Evolutionary conservation across 1,140 invertebrate species (phyloP).

Genomic region (Xylocopa sonorina): DNA sequence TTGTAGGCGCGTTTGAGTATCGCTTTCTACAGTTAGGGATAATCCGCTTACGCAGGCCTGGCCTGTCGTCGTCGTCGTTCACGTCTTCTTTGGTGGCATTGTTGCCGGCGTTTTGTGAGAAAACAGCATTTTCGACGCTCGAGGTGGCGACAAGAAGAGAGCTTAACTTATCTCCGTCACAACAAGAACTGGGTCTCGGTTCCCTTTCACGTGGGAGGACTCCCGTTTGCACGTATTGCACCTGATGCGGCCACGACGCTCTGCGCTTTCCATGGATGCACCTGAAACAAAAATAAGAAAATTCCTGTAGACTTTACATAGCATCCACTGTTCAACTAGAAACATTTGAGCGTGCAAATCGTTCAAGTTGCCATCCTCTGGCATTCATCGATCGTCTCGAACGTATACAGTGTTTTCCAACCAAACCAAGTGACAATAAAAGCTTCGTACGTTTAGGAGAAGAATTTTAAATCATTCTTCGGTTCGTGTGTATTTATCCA

Average conservation of each 20-base stretch:
- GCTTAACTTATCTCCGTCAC: constrained; percentile 81
- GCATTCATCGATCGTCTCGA: no score
- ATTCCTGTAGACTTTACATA: not conserved
- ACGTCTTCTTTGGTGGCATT: constrained; percentile 70
- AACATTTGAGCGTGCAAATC: no score
- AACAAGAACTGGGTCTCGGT: constrained; percentile 68
- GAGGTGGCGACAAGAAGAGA: constrained; percentile 80
- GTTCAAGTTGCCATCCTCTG: no score
- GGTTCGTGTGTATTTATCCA: no score
- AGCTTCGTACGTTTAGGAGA: no score
- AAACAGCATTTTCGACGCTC: constrained; percentile 82
- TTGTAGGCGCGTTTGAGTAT: constrained; percentile 56
- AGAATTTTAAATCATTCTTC: no score
- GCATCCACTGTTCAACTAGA: no score
- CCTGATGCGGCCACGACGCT: constrained; percentile 37
- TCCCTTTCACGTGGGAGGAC: constrained; percentile 53
- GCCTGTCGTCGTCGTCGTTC: constrained; percentile 42
- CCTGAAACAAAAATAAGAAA: constrained; percentile 4
- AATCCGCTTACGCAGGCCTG: constrained; percentile 77
- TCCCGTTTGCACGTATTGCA: constrained; percentile 34
- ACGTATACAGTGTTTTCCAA: no score
- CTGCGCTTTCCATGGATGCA: not conserved
- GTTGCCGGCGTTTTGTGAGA: constrained; percentile 79
- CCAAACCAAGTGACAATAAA: no score
- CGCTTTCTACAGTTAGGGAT: constrained; percentile 72